Evolutionary conservation across 2,888 invertebrate species (phyloP).

Genomic region (Rhagonycha fulva): DNA sequence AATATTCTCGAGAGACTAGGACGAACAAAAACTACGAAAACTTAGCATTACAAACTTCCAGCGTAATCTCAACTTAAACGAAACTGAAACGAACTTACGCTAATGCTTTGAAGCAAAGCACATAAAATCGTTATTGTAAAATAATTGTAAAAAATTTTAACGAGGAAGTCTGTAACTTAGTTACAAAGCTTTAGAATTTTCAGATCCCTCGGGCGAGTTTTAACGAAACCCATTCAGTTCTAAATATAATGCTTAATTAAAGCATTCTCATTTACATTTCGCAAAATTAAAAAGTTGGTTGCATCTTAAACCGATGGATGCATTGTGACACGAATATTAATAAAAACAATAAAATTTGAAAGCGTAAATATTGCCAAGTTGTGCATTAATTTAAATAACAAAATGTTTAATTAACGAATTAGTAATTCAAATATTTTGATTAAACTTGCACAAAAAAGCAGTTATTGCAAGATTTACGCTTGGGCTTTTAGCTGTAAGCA

Average conservation of each 20-base stretch:
- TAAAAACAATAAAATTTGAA: not conserved
- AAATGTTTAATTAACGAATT: not conserved
- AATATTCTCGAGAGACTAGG: not conserved
- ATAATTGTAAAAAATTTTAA: conserved; percentile 14
- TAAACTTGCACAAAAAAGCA: too few species aligned
- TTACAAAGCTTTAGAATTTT: conserved; percentile 8
- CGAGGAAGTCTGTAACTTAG: not conserved
- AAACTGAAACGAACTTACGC: not conserved
- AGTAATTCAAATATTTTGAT: not conserved
- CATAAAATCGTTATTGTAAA: conserved; percentile 13
- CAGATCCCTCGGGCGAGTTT: conserved; percentile 12
- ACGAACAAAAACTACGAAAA: not conserved
- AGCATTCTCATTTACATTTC: conserved; percentile 26
- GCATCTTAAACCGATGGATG: conserved; percentile 14
- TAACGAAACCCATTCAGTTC: conserved; percentile 18
- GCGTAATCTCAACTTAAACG: not conserved
- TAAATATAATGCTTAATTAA: conserved; percentile 30
- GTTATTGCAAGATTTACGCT: too few species aligned
- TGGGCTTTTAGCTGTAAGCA: too few species aligned
- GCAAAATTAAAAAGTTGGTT: conserved; percentile 11
- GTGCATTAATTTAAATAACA: not conserved
- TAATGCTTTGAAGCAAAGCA: conserved; percentile 3
- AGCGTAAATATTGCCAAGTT: not conserved
- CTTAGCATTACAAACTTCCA: not conserved
- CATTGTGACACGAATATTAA: conserved; percentile 24